Conservation (phyloP, 2,888 invertebrate species). For the Emmelina monodactyla region DNA sequence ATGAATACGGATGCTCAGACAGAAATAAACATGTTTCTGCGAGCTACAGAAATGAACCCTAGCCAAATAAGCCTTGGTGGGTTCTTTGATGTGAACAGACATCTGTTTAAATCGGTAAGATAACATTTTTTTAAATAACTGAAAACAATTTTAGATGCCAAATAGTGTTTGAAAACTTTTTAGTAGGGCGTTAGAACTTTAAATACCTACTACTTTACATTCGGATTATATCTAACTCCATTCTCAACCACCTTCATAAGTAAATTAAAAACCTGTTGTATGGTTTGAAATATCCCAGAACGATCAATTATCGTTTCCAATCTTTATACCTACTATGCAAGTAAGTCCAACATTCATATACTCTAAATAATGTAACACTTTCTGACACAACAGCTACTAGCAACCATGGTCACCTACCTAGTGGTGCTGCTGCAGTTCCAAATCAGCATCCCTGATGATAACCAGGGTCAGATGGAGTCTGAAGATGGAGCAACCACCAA, state of each 20-base stretch:
- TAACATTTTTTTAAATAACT: neutral
- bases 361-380: too few relatives aligned
- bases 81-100: conserved; percentile 76
- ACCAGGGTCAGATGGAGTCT: conserved; percentile 17
- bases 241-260: too few relatives aligned
- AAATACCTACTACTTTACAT: too few relatives aligned
- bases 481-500: conserved; percentile 22
- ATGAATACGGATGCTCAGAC: conserved; percentile 80
- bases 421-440: conserved; percentile 79
- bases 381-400: conserved; percentile 71
- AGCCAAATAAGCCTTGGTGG: conserved; percentile 77
- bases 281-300: too few relatives aligned
- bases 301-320: too few relatives aligned
- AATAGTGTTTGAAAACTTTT: too few relatives aligned
- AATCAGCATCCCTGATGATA: conserved; percentile 75
- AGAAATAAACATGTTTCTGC: conserved; percentile 78
- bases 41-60: conserved; percentile 80
- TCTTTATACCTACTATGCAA: too few relatives aligned
- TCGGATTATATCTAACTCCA: too few relatives aligned
- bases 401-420: conserved; percentile 80
- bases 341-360: too few relatives aligned
- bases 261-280: too few relatives aligned
- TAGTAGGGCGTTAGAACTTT: too few relatives aligned
- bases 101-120: conserved; percentile 75
- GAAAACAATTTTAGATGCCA: too few relatives aligned